Conservation (phyloP, 2,797 vertebrate genomes). For the Coregonus suidteri region DNA sequence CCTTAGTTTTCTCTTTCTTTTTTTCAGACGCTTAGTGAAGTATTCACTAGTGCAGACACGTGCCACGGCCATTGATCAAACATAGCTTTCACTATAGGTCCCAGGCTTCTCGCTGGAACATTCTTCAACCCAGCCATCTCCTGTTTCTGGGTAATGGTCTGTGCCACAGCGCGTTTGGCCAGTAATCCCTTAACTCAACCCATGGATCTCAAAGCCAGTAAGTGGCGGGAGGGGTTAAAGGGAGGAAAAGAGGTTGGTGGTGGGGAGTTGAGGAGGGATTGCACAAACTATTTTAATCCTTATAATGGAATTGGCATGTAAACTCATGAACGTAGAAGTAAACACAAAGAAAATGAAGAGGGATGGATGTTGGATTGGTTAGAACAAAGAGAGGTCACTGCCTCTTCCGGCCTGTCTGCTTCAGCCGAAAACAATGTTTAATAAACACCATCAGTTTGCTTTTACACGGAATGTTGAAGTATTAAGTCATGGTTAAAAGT, state of each 20-base stretch:
- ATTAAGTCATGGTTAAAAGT: slow-evolving; percentile 25
- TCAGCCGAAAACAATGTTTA: slow-evolving; percentile 56
- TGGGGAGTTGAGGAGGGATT: slow-evolving; percentile 64
- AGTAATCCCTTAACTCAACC: slow-evolving; percentile 61
- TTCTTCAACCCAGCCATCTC: slow-evolving; percentile 60
- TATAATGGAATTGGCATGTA: slow-evolving; percentile 80
- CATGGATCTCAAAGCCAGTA: slow-evolving; percentile 67
- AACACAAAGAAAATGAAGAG: slow-evolving; percentile 71
- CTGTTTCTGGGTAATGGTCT: slow-evolving; percentile 51
- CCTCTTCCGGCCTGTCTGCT: slow-evolving; percentile 56
- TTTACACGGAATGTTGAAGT: slow-evolving; percentile 47
- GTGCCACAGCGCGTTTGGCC: slow-evolving; percentile 49
- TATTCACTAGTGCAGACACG: slow-evolving; percentile 71
- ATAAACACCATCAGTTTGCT: slow-evolving; percentile 58
- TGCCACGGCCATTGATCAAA: slow-evolving; percentile 69
- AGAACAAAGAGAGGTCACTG: slow-evolving; percentile 60
- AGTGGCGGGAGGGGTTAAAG: slow-evolving; percentile 64
- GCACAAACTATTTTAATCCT: slow-evolving; percentile 80
- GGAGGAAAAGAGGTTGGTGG: slow-evolving; percentile 40
- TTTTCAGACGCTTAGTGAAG: slow-evolving; percentile 43
- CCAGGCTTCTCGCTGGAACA: slow-evolving; percentile 56
- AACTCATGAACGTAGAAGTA: slow-evolving; percentile 75
- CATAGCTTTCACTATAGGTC: slow-evolving; percentile 60
- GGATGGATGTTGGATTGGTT: slow-evolving; percentile 64
- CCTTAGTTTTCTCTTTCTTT: slow-evolving; percentile 57